Percentiles rank a stretch among this genome's conserved stretches.
Conservation (phyloP, 1,140 invertebrate species). For the Mya arenaria region DNA sequence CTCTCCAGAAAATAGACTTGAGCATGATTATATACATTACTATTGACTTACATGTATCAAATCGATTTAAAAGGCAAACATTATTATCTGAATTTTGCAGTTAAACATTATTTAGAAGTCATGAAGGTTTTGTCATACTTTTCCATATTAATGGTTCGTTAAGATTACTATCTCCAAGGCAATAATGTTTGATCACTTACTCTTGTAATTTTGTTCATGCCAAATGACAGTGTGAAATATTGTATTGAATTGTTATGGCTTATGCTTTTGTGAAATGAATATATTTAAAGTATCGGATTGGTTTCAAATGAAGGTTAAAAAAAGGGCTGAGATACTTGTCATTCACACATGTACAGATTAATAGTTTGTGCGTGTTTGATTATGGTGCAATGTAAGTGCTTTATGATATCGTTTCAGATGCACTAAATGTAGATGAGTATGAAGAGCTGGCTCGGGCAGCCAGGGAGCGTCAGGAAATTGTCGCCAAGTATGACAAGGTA, state of each 20-base stretch:
- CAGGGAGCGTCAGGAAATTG: slow-evolving; percentile 94
- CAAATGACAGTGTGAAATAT: not conserved
- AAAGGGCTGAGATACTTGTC: not conserved
- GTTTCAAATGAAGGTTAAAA: not conserved
- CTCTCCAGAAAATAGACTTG: no score
- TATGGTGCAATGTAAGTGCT: not conserved
- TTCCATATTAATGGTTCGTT: no score
- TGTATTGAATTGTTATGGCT: not conserved
- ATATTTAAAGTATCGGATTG: not conserved
- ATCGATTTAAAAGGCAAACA: no score
- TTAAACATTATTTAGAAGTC: no score
- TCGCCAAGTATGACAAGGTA: slow-evolving; percentile 92
- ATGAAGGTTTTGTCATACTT: no score
- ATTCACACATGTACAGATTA: not conserved
- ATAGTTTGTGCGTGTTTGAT: not conserved
- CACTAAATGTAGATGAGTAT: slow-evolving; percentile 69
- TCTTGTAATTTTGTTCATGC: no score
- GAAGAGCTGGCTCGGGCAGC: slow-evolving; percentile 75
- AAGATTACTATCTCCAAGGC: no score
- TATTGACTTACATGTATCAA: no score
- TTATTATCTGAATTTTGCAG: no score
- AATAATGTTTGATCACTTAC: no score
- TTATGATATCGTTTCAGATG: slow-evolving; percentile 55
- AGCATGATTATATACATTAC: no score
- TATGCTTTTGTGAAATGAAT: not conserved